phyloP scores from a whole-genome alignment of 2,113 vertebrate genomes.

The Proterorhinus semilunaris region DNA sequence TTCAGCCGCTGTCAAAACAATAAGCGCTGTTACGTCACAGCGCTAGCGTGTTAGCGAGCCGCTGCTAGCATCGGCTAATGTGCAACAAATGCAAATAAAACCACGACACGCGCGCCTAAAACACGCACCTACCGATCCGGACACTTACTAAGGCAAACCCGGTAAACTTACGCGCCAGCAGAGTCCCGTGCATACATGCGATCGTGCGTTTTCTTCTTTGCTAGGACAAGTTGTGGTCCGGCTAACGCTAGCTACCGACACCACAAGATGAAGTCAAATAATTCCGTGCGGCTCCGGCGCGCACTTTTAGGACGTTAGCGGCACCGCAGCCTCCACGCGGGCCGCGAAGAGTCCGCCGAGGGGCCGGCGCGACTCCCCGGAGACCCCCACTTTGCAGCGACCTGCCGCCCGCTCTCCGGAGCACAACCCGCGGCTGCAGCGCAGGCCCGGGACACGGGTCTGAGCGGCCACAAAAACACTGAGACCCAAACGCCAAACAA shows the following conservation, averaged over 20 bases:
- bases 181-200: conserved; percentile 9
- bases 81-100: conserved; percentile 32
- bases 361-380: neutral
- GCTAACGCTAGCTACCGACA: conserved; percentile 66
- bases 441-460: conserved; percentile 55
- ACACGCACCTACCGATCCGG: neutral
- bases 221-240: conserved; percentile 38
- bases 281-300: neutral
- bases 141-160: neutral
- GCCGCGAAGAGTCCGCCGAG: neutral
- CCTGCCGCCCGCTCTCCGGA: conserved; percentile 62
- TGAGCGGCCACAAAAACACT: conserved; percentile 71
- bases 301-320: neutral
- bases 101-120: neutral
- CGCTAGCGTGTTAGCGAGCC: conserved; percentile 47
- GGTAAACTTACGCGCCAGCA: neutral
- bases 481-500: conserved; percentile 34
- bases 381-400: conserved; percentile 33
- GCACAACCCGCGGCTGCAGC: conserved; percentile 64
- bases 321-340: neutral
- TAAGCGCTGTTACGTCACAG: conserved; percentile 68
- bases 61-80: conserved; percentile 53
- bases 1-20: conserved; percentile 71
- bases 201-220: conserved; percentile 39
- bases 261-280: conserved; percentile 33